phyloP scores from a whole-genome alignment of 2,113 vertebrate species.

The Tylochromis polylepis region DNA sequence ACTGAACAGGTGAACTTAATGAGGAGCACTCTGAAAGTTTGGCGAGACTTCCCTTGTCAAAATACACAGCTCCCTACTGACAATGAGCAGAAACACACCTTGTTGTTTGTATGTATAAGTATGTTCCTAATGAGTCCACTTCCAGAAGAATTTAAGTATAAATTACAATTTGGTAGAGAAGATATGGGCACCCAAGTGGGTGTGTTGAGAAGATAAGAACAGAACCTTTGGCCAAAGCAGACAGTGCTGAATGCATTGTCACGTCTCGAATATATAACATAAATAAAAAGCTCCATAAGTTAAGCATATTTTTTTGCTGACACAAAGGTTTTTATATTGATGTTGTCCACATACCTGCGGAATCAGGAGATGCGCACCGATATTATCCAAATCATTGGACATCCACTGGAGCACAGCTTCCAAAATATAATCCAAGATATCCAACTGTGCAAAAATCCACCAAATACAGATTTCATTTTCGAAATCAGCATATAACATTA shows the following conservation, averaged over 20 bases:
- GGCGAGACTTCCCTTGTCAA: background rate
- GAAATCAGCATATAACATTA: background rate
- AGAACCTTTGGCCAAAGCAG: background rate
- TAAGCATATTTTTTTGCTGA: background rate
- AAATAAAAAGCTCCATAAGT: background rate
- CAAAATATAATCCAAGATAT: constrained; percentile 33
- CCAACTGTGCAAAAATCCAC: background rate
- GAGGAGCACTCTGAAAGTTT: background rate
- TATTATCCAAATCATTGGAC: constrained; percentile 17
- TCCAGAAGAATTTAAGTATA: background rate
- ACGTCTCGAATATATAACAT: background rate
- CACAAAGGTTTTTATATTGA: background rate
- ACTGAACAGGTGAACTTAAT: constrained; percentile 23
- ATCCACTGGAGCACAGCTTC: background rate
- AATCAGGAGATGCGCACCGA: background rate
- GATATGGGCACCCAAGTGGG: background rate
- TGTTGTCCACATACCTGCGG: constrained; percentile 42
- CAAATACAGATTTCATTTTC: background rate
- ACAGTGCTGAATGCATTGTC: background rate
- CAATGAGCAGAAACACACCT: background rate
- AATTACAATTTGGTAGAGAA: background rate
- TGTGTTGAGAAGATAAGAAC: constrained; percentile 24
- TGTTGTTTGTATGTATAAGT: background rate
- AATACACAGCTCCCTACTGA: background rate
- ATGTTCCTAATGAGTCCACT: background rate